Percentiles rank a stretch among this genome's conserved stretches.
Evolutionary conservation across 1,140 invertebrate species (phyloP).

Genomic region (Tenebrio molitor): DNA sequence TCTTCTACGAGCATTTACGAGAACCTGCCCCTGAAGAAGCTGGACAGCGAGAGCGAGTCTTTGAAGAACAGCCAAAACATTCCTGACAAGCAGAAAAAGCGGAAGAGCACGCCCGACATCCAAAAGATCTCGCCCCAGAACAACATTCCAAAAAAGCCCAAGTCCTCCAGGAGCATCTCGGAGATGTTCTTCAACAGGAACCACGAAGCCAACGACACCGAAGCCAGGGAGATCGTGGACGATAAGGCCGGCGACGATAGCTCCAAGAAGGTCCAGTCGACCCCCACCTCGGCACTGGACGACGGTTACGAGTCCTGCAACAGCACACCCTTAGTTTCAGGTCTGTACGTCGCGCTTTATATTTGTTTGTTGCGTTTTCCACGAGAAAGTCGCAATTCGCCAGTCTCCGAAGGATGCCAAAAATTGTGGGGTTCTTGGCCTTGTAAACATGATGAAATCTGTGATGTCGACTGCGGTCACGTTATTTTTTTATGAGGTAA

Average conservation of each 20-base stretch:
- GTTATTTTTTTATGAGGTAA: conserved; percentile 26
- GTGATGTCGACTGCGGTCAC: background rate
- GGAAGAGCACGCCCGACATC: conserved; percentile 57
- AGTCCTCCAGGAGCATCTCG: conserved; percentile 56
- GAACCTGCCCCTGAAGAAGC: conserved; percentile 59
- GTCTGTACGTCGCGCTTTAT: no score
- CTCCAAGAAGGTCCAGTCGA: conserved; percentile 59
- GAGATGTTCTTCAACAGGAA: conserved; percentile 57
- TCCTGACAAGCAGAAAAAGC: conserved; percentile 54
- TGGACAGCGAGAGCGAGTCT: conserved; percentile 47
- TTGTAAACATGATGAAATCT: conserved; percentile 26
- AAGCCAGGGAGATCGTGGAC: conserved; percentile 25
- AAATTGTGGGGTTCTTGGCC: conserved; percentile 29
- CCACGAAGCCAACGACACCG: conserved; percentile 19
- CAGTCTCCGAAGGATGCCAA: conserved; percentile 26
- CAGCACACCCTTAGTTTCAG: conserved; percentile 69
- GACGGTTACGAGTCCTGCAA: conserved; percentile 71
- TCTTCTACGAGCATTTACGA: conserved; percentile 55
- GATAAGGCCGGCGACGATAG: conserved; percentile 47
- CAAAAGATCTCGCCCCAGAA: conserved; percentile 47
- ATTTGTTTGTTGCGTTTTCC: no score
- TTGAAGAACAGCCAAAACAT: conserved; percentile 53
- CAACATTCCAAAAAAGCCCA: conserved; percentile 52
- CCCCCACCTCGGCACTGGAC: conserved; percentile 66
- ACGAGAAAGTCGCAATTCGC: conserved; percentile 10